A percentile compares a stretch with the other conserved stretches of the same genome.
Conservation (phyloP, 2,113 vertebrate species). For the Taxidea taxus region DNA sequence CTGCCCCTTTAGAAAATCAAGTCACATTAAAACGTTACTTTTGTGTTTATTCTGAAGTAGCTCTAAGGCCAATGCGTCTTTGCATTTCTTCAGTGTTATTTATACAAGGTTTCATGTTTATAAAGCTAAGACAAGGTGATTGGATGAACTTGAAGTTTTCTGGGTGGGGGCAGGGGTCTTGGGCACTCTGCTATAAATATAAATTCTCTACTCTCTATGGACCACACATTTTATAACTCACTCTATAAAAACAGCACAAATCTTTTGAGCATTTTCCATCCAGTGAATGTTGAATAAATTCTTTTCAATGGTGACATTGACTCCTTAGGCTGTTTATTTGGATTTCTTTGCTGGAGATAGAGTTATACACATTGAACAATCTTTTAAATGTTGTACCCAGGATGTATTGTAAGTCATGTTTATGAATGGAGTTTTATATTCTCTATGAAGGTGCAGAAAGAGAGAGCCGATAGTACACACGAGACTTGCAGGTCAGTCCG, state of each 20-base stretch:
- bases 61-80: not conserved
- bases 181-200: slow-evolving; percentile 54
- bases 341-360: slow-evolving; percentile 43
- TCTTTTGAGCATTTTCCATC: slow-evolving; percentile 67
- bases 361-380: slow-evolving; percentile 41
- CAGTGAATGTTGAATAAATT: slow-evolving; percentile 75
- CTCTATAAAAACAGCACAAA: slow-evolving; percentile 75
- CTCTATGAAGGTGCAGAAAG: not conserved
- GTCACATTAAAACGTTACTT: not conserved
- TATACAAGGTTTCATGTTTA: slow-evolving; percentile 54
- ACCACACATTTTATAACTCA: slow-evolving; percentile 59
- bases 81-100: slow-evolving; percentile 56
- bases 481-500: not conserved
- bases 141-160: slow-evolving; percentile 42
- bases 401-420: slow-evolving; percentile 49
- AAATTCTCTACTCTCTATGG: slow-evolving; percentile 63
- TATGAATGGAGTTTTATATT: slow-evolving; percentile 63
- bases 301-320: slow-evolving; percentile 65
- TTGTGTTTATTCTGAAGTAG: not conserved
- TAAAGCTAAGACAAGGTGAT: slow-evolving; percentile 55
- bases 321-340: slow-evolving; percentile 74
- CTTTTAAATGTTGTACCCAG: slow-evolving; percentile 36
- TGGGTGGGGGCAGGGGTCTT: not conserved
- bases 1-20: not conserved
- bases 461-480: not conserved